Evolutionary conservation across 2,888 invertebrate species (phyloP).

Genomic region (Diplolepis rosae): DNA sequence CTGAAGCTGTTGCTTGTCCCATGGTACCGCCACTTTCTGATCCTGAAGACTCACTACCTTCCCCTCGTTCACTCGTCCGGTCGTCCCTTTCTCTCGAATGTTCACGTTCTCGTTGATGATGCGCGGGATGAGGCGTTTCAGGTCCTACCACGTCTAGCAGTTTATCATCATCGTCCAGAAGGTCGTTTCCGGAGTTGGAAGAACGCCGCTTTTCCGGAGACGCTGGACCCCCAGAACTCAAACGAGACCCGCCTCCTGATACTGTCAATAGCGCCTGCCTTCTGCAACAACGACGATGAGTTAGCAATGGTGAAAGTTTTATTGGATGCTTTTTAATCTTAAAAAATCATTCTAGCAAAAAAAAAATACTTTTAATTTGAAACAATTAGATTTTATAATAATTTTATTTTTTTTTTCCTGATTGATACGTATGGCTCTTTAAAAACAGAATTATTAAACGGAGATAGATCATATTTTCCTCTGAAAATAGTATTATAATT

Average conservation of each 20-base stretch:
- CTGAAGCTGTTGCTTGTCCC: conserved; percentile 73
- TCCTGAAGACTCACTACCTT: conserved; percentile 71
- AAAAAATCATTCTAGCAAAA: background rate
- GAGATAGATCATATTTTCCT: background rate
- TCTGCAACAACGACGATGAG: conserved; percentile 72
- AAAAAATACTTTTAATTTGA: too few species aligned
- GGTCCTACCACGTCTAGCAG: conserved; percentile 92
- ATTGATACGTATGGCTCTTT: background rate
- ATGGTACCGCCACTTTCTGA: conserved; percentile 76
- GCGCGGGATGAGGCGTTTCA: conserved; percentile 84
- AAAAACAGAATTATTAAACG: background rate
- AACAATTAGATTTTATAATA: too few species aligned
- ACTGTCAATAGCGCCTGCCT: conserved; percentile 74
- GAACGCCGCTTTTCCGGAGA: conserved; percentile 70
- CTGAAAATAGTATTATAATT: background rate
- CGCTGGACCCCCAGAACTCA: conserved; percentile 67
- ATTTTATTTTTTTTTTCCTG: background rate
- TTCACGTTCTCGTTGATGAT: conserved; percentile 66
- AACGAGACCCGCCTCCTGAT: conserved; percentile 70
- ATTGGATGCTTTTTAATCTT: background rate
- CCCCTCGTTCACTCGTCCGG: conserved; percentile 68
- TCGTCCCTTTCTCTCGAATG: conserved; percentile 70
- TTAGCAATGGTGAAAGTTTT: conserved; percentile 63
- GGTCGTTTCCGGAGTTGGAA: conserved; percentile 69
- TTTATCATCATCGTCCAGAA: conserved; percentile 86